A percentile compares a stretch with the other conserved stretches of the same genome.
These are phyloP conservation scores for Geophilus truncorum DNA, from an alignment of 2,888 invertebrate species.

Conservation along the genomic window DNA sequence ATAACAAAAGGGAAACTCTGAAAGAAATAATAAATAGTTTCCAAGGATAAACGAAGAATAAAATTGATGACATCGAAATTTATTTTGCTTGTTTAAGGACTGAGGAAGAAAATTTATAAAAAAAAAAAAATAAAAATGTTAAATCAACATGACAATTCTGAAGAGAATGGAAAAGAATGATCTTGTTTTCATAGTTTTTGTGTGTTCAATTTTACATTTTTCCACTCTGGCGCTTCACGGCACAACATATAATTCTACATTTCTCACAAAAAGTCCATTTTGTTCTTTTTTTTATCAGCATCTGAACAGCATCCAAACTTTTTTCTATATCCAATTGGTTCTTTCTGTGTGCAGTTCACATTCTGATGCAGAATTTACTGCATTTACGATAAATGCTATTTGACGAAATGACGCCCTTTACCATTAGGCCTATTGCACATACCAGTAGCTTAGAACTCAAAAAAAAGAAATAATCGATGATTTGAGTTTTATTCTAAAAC, in stretches of 20 bases:
- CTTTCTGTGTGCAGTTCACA: too few species aligned
- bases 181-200: not conserved
- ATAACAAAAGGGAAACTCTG: too few species aligned
- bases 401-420: not conserved
- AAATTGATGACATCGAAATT: not conserved
- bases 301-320: not conserved
- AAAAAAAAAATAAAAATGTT: not conserved
- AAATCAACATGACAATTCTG: not conserved
- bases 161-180: not conserved
- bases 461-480: too few species aligned
- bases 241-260: not conserved
- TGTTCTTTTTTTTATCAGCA: not conserved
- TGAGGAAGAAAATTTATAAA: too few species aligned
- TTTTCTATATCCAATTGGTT: not conserved
- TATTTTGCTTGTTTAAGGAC: not conserved
- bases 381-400: conserved; percentile 14
- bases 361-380: not conserved
- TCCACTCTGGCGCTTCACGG: not conserved
- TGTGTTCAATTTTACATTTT: not conserved
- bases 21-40: too few species aligned
- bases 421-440: not conserved
- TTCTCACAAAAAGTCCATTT: not conserved
- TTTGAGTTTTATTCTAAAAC: too few species aligned
- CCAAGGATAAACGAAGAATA: too few species aligned
- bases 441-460: too few species aligned